Base-by-base conservation (phyloP, 2,888 invertebrate species). In the Coecobrya sp. region DNA sequence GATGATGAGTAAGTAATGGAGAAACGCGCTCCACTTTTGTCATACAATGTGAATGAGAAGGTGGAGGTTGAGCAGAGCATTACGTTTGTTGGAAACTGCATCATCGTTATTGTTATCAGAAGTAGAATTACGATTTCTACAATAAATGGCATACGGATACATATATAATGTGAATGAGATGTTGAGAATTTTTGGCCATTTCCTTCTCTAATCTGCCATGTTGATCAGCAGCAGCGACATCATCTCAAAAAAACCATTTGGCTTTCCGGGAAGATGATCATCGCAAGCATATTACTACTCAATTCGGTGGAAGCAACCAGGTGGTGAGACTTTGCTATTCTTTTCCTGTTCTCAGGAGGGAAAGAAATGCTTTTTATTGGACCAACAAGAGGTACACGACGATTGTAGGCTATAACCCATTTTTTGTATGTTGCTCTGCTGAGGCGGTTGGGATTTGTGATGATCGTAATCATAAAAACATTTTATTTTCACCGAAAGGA, bases 1-100 rank as follows among this genome's bases (percentile, higher is more conserved):
- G 36, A 4, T 49, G 49, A 13, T 49, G 49, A 13, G 16, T 49
- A 10, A 16, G 10, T 49, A 11, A 62, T 25, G 55, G 86, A 86
- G 30, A 55, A 86, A 86, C 27, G 19, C 30, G 36, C 36, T 73
- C 30, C 73, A 86, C 86, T 59, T 70, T 86, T 86, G 30, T 70
- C 36, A 59, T n/a, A 36, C 27, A 19, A 25, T 19, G 25, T 65
- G 65, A 25, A 49, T 70, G 70, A 36, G 36, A 7, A 36, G 36
- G 36, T 36, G 36, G 36, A 36, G 36, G 36, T 36, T 36, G 36
- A 70, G 70, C 16, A 27, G 59, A 59, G 59, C 59, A 59, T 36
- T n/a, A n/a, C 55, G 59, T 19, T 59, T 59, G 59, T 59, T 19
- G n/a, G 19, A n/a, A 19, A 59, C 59, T 59, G 59, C n/a, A 59